Conservation (phyloP, 2,113 vertebrate genomes). For the Sceloporus undulatus region DNA sequence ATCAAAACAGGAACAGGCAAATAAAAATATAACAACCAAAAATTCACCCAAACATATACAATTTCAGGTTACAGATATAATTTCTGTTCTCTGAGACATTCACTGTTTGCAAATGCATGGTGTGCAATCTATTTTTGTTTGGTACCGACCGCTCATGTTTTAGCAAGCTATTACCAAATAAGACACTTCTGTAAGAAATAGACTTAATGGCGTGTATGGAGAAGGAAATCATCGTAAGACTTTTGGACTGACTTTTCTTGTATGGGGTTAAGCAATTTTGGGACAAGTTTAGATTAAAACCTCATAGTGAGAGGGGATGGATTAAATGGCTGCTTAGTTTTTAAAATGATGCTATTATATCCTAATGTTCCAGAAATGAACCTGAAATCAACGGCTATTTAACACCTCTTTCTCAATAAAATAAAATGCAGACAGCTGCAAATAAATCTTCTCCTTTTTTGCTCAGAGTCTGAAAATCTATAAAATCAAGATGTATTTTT, state of each 20-base stretch:
- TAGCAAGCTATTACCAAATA: neutral
- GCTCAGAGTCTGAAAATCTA: neutral
- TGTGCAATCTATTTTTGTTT: conserved; percentile 54
- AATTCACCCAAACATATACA: neutral
- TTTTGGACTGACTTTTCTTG: neutral
- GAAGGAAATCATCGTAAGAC: neutral
- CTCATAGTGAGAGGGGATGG: neutral
- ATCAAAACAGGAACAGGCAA: conserved; percentile 8
- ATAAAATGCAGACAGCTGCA: neutral
- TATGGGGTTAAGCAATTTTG: neutral
- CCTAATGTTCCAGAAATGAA: neutral
- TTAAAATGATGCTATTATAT: neutral
- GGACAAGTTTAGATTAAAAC: conserved; percentile 4
- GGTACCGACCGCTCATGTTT: conserved; percentile 19
- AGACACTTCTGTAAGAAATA: conserved; percentile 5
- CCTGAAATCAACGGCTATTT: neutral
- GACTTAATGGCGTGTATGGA: neutral
- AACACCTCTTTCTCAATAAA: neutral
- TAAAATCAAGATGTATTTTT: neutral
- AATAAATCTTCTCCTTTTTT: neutral
- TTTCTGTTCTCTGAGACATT: conserved; percentile 46
- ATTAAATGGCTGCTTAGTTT: neutral
- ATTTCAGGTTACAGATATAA: conserved; percentile 37
- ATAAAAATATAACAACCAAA: neutral
- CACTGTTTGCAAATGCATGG: conserved; percentile 38